Base-by-base conservation (phyloP, 2,113 vertebrate species). In the Cygnus atratus region DNA sequence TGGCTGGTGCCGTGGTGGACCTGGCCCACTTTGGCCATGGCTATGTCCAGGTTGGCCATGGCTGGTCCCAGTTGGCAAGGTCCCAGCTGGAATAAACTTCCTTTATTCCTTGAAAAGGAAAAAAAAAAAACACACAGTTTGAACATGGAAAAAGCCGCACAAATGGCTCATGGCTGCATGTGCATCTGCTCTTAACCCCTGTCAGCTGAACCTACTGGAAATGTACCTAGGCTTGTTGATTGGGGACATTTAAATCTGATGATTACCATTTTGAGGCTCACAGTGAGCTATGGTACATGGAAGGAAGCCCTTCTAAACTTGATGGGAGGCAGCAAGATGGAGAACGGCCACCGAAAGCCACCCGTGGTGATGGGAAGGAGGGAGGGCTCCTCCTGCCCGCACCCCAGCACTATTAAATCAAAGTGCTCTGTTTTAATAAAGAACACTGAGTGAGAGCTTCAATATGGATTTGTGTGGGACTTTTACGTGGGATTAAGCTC, bases 151-250 rank as follows among this genome's bases (percentile, higher is more conserved):
- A 96, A 97, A 92, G 70, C 74, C 88, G 62, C 62, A 78, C 80
- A 73, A 92, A 88, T 55, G 91, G 91, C 94, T 95, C 85, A 8
- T 48, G 24, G 65, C 94, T 37, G 37, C 78, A 20, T 6, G 62
- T 41, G 96, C 97, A 96, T 97, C 97, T 97, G 97, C 84, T 96
- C 96, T 94, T 97, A 97, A 97, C 96, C 84, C 88, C 92, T 93
- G 97, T 96, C 97, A 97, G 97, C 94, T 97, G 97, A 97, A 95
- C 96, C 95, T 94, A 96, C 92, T 96, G 96, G 94, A 96, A 92
- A 94, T 85, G 71, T 92, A 96, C 95, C 94, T 84, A 83, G 81
- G 90, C 81, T 95, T 96, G 95, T 91, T 97, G 97, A 90, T 91
- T 88, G 96, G 96, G 96, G 93, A 94, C 84, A 65, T 92, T 95